A percentile compares a stretch with the other conserved stretches of the same genome.
Conservation (phyloP, 2,113 vertebrate genomes). For the Oncorhynchus nerka region DNA sequence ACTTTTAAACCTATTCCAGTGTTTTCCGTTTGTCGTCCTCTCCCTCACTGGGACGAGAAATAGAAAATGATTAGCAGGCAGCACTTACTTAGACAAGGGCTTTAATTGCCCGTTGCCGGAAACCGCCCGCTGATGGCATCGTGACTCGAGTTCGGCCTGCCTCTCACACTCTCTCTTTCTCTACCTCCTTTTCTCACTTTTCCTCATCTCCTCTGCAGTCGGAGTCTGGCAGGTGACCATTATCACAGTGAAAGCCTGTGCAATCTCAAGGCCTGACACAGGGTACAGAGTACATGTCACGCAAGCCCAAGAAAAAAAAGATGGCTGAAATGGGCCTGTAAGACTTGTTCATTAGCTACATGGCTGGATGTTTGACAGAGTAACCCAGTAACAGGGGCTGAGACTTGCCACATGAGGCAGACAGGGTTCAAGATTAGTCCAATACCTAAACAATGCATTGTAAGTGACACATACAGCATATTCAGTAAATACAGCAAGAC, state of each 20-base stretch:
- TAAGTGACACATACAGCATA: not conserved
- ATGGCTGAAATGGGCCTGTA: slow-evolving; percentile 19
- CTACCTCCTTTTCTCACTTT: not conserved
- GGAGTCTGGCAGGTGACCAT: slow-evolving; percentile 43
- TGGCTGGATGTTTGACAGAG: not conserved
- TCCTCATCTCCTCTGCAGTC: slow-evolving; percentile 4
- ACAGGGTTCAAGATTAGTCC: too few relatives aligned
- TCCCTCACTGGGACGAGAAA: slow-evolving; percentile 17
- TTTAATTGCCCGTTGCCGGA: slow-evolving; percentile 55
- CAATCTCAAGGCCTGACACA: slow-evolving; percentile 17
- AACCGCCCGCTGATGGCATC: slow-evolving; percentile 30
- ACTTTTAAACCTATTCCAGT: not conserved
- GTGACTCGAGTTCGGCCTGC: slow-evolving; percentile 2
- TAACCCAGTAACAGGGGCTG: too few relatives aligned
- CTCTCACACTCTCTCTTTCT: not conserved
- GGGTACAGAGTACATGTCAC: slow-evolving; percentile 40
- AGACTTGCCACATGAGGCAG: too few relatives aligned
- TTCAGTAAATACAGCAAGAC: not conserved
- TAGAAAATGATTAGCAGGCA: slow-evolving; percentile 22
- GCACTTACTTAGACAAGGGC: slow-evolving; percentile 7
- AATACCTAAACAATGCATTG: too few relatives aligned
- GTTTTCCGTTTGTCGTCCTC: not conserved
- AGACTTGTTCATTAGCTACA: slow-evolving; percentile 15
- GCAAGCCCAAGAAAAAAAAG: slow-evolving; percentile 38
- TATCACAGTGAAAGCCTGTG: slow-evolving; percentile 33